Base-by-base conservation (phyloP, 1,140 invertebrate genomes). In the Calephelis nemesis region DNA sequence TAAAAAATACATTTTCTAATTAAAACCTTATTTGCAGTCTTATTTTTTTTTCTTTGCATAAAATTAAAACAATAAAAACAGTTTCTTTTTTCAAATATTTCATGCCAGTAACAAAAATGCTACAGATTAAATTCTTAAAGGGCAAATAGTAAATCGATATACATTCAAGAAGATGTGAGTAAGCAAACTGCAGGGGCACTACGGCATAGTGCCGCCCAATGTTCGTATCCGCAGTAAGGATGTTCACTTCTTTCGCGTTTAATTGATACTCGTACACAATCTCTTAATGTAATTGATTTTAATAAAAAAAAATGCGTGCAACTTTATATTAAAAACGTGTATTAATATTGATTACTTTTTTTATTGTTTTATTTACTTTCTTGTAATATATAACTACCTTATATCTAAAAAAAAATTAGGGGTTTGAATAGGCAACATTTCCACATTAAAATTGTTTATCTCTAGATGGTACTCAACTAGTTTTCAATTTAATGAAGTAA, bases 141-240 rank as follows among this genome's bases (percentile, higher is more conserved):
- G 70, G 75, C 74, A 79, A 71, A 69, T 68, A 69, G 77, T 75
- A 76, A 82, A 85, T 85, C 79, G 78, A 85, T 85, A 85, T 83
- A 80, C 76, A 74, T 71, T 76, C 68, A 74, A 73, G 77, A 65
- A 77, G 79, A 81, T 76, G 76, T 77, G 76, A 70, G 71, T 76
- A 74, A 76, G 79, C 74, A 67, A 77, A 84, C 77, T 85, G 82
- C 83, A 83, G 83, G 76, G 74, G 73, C 72, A 85, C 77, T 85
- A 84, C 82, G 83, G 77, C 83, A 85, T 85, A 76, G 77, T 75
- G 73, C 78, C 78, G 77, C 77, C 80, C 76, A 78, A 75, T 75
- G 45, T 63, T 63, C 64, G 47, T 62, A 63, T 69, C 67, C 62
- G 67, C 67, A 69, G 67, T 69, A 62, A 48, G 67, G 67, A 69